These are phyloP conservation scores for Lepidurus couesii DNA, from an alignment of 1,140 invertebrate species.

Conservation along the genomic window DNA sequence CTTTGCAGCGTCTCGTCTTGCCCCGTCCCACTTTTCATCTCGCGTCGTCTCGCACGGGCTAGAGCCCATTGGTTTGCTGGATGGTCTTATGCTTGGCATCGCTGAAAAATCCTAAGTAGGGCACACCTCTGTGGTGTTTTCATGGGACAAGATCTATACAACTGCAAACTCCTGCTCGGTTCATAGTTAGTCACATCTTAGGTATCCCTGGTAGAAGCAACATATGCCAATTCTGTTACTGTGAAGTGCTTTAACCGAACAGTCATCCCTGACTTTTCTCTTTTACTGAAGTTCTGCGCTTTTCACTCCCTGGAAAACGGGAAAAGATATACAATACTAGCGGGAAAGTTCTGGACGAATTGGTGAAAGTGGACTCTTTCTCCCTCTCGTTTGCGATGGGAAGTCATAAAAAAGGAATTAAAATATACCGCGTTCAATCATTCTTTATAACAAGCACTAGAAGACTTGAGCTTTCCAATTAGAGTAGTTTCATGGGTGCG, in stretches of 20 bases:
- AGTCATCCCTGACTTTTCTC: not conserved
- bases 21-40: too few relatives aligned
- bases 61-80: not conserved
- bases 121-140: constrained; percentile 12
- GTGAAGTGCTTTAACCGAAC: not conserved
- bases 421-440: too few relatives aligned
- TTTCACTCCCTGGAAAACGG: not conserved
- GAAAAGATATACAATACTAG: not conserved
- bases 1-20: not conserved
- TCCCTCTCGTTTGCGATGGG: not conserved
- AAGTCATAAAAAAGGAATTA: not conserved
- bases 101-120: not conserved
- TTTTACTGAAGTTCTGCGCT: too few relatives aligned
- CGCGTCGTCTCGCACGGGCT: not conserved
- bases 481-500: not conserved
- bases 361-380: not conserved
- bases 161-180: not conserved
- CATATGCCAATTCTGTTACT: not conserved
- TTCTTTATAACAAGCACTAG: too few relatives aligned
- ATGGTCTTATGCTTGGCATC: not conserved
- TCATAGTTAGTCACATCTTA: constrained; percentile 5
- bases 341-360: not conserved
- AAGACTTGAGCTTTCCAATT: not conserved
- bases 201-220: not conserved
- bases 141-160: constrained; percentile 5